These are phyloP conservation scores for Chaetops frenatus DNA, from an alignment of 2,113 vertebrate species.

Conservation along the genomic window DNA sequence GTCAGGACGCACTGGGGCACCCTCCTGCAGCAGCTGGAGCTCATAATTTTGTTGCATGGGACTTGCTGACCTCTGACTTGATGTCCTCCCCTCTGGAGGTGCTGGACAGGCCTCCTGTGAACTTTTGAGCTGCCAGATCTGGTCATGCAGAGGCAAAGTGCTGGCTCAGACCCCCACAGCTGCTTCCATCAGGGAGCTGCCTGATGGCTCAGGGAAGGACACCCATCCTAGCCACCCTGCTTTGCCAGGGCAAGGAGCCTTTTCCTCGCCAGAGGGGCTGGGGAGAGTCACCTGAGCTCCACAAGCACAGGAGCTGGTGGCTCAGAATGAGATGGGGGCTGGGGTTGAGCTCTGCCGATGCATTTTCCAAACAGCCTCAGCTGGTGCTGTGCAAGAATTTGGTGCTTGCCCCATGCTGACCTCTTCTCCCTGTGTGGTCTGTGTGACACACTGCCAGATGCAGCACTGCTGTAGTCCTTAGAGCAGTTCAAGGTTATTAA, in stretches of 20 bases:
- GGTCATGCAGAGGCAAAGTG: fast-evolving
- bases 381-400: background rate
- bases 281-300: background rate
- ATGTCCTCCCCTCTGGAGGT: background rate
- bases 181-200: background rate
- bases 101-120: background rate
- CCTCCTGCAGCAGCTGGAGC: background rate
- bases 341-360: fast-evolving
- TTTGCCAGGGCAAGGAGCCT: background rate
- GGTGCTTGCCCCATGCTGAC: fast-evolving
- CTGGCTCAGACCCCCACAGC: fast-evolving
- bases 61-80: background rate
- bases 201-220: fast-evolving
- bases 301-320: background rate
- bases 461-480: background rate
- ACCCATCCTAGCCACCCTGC: fast-evolving
- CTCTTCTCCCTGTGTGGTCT: background rate
- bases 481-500: background rate
- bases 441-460: background rate
- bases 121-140: background rate
- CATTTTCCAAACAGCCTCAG: background rate
- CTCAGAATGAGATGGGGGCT: fast-evolving
- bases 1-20: background rate
- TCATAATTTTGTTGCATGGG: fast-evolving
- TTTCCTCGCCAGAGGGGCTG: background rate